These are phyloP conservation scores for Ophiothrix spiculata DNA, from an alignment of 35 echinoderm and acorn worm species.

Conservation along the genomic window DNA sequence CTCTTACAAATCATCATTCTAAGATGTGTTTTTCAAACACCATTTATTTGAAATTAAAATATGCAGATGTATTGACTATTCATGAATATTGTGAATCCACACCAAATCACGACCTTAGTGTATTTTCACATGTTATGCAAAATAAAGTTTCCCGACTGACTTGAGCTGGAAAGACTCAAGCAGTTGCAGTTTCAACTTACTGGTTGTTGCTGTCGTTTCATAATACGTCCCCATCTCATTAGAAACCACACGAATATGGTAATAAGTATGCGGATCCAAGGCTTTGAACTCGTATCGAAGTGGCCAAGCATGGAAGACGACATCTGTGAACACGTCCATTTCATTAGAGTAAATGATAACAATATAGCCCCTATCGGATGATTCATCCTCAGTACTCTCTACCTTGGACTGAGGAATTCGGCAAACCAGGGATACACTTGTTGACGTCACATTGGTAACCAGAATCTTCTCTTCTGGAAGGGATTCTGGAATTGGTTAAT, in stretches of 20 bases:
- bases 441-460: not conserved
- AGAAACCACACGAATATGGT: slow-evolving; percentile 24
- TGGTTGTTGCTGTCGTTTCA: slow-evolving; percentile 20
- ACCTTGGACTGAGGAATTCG: not conserved
- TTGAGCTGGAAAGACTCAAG: too few species aligned
- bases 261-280: not conserved
- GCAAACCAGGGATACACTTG: not conserved
- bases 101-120: too few species aligned
- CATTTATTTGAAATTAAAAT: too few species aligned
- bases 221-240: slow-evolving; percentile 9
- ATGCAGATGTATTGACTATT: too few species aligned
- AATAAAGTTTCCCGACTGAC: too few species aligned
- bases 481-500: not conserved
- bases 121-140: too few species aligned
- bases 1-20: too few species aligned
- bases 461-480: not conserved
- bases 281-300: slow-evolving; percentile 18
- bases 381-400: not conserved
- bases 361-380: not conserved
- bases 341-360: slow-evolving; percentile 22
- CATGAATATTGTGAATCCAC: too few species aligned
- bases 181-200: slow-evolving; percentile 1
- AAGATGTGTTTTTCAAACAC: too few species aligned
- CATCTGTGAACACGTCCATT: slow-evolving; percentile 25
- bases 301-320: slow-evolving; percentile 18